A percentile compares a stretch with the other conserved stretches of the same genome.
phyloP scores from a whole-genome alignment of 2,113 vertebrate genomes.

The Neomonachus schauinslandi region DNA sequence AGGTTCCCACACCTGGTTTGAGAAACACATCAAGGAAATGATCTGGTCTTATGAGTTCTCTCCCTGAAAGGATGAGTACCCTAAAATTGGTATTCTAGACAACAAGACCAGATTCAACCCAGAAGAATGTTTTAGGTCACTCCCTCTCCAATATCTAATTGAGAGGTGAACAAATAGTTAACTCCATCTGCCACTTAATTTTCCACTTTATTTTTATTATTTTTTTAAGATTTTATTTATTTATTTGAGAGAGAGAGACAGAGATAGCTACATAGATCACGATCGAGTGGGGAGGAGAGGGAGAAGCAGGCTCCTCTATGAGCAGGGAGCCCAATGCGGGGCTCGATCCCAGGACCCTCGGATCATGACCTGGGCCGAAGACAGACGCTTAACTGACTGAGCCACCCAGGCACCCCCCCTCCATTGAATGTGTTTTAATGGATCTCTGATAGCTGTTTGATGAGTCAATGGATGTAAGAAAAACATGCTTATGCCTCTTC shows the following conservation, averaged over 20 bases:
- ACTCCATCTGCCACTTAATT: background rate
- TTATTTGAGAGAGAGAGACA: background rate
- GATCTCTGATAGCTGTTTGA: background rate
- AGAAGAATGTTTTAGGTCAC: background rate
- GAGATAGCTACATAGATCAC: too few relatives aligned
- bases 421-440: background rate
- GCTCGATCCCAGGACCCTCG: background rate
- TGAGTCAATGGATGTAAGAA: background rate
- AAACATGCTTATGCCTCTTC: background rate
- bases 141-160: background rate
- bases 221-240: background rate
- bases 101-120: background rate
- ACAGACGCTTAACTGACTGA: background rate
- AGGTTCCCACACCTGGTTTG: background rate
- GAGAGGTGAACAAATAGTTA: background rate
- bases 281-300: too few relatives aligned
- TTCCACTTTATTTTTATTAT: background rate
- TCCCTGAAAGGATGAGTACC: background rate
- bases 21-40: background rate
- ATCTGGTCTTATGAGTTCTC: background rate
- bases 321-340: background rate
- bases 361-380: background rate
- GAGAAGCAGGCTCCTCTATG: background rate
- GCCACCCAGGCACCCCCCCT: too few relatives aligned
- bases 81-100: background rate